Evolutionary conservation across 2,888 invertebrate genomes (phyloP).

Genomic region (Acleris holmiana): DNA sequence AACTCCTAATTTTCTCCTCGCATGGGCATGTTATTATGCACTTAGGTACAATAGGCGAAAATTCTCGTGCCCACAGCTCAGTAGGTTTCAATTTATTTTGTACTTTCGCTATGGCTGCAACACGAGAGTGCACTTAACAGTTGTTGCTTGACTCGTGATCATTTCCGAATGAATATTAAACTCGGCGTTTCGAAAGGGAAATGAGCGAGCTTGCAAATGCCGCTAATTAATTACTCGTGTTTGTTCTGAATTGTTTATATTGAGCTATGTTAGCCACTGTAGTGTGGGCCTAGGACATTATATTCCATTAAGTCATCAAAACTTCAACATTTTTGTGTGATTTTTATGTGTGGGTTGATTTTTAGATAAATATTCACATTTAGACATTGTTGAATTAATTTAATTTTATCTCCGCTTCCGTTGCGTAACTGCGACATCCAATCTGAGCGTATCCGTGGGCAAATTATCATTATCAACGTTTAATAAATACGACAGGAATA

Average conservation of each 20-base stretch:
- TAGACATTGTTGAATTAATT: conserved; percentile 18
- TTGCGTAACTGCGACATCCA: conserved; percentile 9
- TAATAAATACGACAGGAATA: background rate
- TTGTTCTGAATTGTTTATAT: conserved; percentile 19
- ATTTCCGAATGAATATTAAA: conserved; percentile 37
- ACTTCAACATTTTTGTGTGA: conserved; percentile 3
- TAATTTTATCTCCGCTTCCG: conserved; percentile 25
- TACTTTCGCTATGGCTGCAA: conserved; percentile 35
- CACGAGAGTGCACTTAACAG: conserved; percentile 34
- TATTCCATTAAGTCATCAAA: background rate
- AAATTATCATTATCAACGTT: background rate
- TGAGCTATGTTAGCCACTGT: background rate
- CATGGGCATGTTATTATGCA: conserved; percentile 31
- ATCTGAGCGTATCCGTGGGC: background rate
- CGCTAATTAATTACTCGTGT: conserved; percentile 22
- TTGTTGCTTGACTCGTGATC: conserved; percentile 31
- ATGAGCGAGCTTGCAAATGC: conserved; percentile 26
- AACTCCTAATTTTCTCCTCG: conserved; percentile 32
- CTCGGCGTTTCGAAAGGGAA: conserved; percentile 34
- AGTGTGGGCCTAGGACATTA: background rate
- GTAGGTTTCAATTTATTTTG: conserved; percentile 36
- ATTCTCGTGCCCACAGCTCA: conserved; percentile 17
- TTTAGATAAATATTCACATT: conserved; percentile 1
- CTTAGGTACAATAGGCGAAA: conserved; percentile 32
- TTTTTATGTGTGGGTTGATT: conserved; percentile 15